Evolutionary conservation across 2,888 invertebrate genomes (phyloP).

Genomic region (Athetis lepigone): DNA sequence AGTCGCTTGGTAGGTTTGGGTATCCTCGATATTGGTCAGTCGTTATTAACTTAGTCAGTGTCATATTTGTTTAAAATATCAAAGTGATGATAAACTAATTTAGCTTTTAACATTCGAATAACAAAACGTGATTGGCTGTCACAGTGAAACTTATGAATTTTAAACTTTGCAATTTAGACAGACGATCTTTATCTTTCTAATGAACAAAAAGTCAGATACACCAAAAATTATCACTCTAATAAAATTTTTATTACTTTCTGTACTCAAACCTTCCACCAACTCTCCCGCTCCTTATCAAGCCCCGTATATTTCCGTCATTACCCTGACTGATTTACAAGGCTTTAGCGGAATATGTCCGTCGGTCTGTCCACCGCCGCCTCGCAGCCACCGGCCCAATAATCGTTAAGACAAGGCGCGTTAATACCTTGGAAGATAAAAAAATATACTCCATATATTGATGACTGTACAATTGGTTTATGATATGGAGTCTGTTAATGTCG

Average conservation of each 20-base stretch:
- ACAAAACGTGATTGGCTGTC: no score
- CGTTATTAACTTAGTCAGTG: neutral
- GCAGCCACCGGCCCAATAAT: conserved; percentile 82
- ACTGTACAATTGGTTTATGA: conserved; percentile 74
- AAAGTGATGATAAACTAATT: no score
- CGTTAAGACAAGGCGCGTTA: conserved; percentile 85
- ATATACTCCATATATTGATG: conserved; percentile 72
- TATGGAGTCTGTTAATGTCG: conserved; percentile 40
- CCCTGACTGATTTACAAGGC: conserved; percentile 82
- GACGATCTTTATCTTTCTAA: conserved; percentile 1
- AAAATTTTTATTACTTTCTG: conserved; percentile 21
- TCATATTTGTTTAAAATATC: neutral
- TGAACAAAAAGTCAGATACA: neutral
- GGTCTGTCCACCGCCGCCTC: conserved; percentile 71
- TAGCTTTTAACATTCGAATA: no score
- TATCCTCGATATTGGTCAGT: neutral
- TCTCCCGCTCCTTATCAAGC: conserved; percentile 49
- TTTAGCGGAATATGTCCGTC: conserved; percentile 76
- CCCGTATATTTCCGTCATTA: conserved; percentile 74
- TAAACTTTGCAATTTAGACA: no score
- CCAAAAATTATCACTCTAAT: neutral
- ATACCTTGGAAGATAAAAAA: conserved; percentile 76
- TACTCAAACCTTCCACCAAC: conserved; percentile 7
- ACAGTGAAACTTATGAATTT: neutral
- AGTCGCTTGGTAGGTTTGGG: neutral